A percentile compares a stretch with the other conserved stretches of the same genome.
phyloP scores from a whole-genome alignment of 2,113 vertebrate genomes.

The Melanotaenia duboulayi region DNA sequence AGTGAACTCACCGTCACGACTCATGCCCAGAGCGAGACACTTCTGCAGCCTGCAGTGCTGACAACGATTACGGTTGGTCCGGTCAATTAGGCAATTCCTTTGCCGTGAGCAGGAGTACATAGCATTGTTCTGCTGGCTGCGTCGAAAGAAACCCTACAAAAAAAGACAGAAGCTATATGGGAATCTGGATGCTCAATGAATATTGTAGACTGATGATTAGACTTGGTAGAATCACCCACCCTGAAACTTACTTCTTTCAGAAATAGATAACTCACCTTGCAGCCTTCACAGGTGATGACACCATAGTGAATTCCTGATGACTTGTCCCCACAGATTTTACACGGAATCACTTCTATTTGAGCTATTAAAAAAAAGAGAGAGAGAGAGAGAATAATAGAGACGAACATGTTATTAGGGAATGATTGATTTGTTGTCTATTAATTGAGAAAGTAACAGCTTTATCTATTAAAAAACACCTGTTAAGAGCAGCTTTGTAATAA shows the following conservation, averaged over 20 bases:
- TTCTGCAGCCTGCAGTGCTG: slow-evolving; percentile 95
- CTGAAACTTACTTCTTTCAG: no score
- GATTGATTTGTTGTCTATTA: not conserved
- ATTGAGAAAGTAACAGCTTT: not conserved
- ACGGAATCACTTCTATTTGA: slow-evolving; percentile 94
- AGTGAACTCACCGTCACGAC: slow-evolving; percentile 88
- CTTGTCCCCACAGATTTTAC: slow-evolving; percentile 95
- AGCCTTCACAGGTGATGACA: slow-evolving; percentile 90
- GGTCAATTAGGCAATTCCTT: slow-evolving; percentile 91
- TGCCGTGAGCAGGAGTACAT: slow-evolving; percentile 94
- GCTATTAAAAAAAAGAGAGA: slow-evolving; percentile 72
- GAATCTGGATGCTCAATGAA: not conserved
- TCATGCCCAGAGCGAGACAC: slow-evolving; percentile 92
- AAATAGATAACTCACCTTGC: slow-evolving; percentile 76
- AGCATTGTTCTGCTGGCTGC: slow-evolving; percentile 94
- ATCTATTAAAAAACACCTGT: not conserved
- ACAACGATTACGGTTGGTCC: slow-evolving; percentile 94
- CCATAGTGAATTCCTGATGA: slow-evolving; percentile 95
- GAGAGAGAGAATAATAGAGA: not conserved
- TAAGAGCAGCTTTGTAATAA: not conserved
- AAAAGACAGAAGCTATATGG: not conserved
- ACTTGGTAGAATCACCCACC: not conserved
- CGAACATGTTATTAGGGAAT: not conserved
- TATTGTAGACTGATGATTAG: not conserved
- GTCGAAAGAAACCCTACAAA: slow-evolving; percentile 89